These are phyloP conservation scores for Sebastes nivosus DNA, from an alignment of 2,797 vertebrate genomes.

Conservation along the genomic window DNA sequence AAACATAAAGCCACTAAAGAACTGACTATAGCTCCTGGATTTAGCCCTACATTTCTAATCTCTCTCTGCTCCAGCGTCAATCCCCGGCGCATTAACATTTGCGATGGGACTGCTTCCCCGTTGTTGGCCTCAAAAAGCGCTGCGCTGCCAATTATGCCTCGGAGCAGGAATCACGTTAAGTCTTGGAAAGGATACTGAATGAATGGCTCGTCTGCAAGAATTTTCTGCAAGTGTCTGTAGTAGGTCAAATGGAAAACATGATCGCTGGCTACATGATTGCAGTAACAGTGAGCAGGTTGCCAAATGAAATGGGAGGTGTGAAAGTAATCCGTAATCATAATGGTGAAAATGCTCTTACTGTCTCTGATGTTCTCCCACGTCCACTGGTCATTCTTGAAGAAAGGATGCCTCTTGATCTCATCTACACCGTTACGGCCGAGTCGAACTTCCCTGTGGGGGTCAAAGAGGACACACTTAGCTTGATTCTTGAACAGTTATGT, in stretches of 20 bases:
- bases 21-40: conserved; percentile 56
- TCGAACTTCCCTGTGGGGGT: conserved; percentile 89
- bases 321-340: background rate
- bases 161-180: conserved; percentile 60
- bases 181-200: conserved; percentile 68
- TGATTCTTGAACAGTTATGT: background rate
- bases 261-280: conserved; percentile 28
- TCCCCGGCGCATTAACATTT: conserved; percentile 46
- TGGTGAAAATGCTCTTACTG: conserved; percentile 78
- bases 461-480: background rate
- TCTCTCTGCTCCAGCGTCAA: conserved; percentile 44
- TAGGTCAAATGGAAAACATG: conserved; percentile 71
- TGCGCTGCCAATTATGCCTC: conserved; percentile 55
- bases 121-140: conserved; percentile 53
- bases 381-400: conserved; percentile 99
- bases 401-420: conserved; percentile 96
- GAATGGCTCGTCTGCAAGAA: conserved; percentile 71
- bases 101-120: conserved; percentile 27
- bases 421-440: conserved; percentile 96
- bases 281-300: conserved; percentile 25
- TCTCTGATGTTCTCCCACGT: conserved; percentile 97
- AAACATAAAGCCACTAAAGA: conserved; percentile 70
- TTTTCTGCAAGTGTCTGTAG: conserved; percentile 74
- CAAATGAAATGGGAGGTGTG: conserved; percentile 33
- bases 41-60: conserved; percentile 64